A percentile compares a stretch with the other conserved stretches of the same genome.
Conservation (phyloP, 2,888 invertebrate species). For the Lamproptera curius region DNA sequence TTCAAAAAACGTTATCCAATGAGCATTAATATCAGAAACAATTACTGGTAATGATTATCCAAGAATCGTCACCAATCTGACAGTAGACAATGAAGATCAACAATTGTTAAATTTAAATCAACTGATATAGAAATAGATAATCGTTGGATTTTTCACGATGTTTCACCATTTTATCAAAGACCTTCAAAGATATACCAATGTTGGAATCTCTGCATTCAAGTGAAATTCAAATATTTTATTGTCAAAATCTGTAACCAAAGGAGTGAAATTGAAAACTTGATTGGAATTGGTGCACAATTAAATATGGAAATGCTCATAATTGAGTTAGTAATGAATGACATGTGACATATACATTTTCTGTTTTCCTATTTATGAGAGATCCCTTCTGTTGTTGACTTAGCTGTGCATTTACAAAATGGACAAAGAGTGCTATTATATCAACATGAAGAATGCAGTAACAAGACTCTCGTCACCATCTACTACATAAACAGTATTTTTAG, state of each 20-base stretch:
- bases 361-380: conserved; percentile 16
- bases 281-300: too few relatives aligned
- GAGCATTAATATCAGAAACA: conserved; percentile 10
- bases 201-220: conserved; percentile 15
- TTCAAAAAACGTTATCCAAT: conserved; percentile 23
- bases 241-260: not conserved
- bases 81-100: conserved; percentile 1
- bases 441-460: too few relatives aligned
- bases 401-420: conserved; percentile 25
- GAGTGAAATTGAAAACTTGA: too few relatives aligned
- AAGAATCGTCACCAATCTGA: not conserved
- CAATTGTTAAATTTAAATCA: not conserved
- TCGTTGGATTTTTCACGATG: conserved; percentile 30
- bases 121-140: conserved; percentile 17
- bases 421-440: conserved; percentile 30
- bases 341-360: conserved; percentile 31
- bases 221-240: not conserved
- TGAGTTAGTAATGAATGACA: conserved; percentile 25
- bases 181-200: conserved; percentile 22
- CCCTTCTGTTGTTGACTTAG: too few relatives aligned
- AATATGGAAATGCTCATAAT: too few relatives aligned
- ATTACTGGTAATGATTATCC: not conserved
- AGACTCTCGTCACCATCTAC: too few relatives aligned
- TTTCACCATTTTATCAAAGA: conserved; percentile 4
- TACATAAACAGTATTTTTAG: too few relatives aligned